A percentile compares a stretch with the other conserved stretches of the same genome.
Evolutionary conservation across 2,888 invertebrate genomes (phyloP).

Genomic region (Pycnomerus fuliginosus): DNA sequence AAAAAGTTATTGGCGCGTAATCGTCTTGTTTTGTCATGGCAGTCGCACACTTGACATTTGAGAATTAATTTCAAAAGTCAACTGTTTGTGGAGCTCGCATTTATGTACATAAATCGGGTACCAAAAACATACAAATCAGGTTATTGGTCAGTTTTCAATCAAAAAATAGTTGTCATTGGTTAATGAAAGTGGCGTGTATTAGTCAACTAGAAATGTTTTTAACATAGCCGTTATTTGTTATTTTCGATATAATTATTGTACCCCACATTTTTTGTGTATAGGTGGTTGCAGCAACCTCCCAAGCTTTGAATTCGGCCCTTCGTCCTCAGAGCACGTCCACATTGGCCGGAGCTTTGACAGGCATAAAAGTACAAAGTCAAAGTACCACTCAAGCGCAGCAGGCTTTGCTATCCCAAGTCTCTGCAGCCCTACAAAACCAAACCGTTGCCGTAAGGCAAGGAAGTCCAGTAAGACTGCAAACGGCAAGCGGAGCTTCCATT

Average conservation of each 20-base stretch:
- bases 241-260: neutral
- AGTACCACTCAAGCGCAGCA: conserved; percentile 53
- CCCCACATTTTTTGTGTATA: conserved; percentile 37
- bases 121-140: too few species aligned
- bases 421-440: conserved; percentile 58
- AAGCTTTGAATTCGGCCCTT: conserved; percentile 54
- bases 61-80: too few species aligned
- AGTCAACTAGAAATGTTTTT: too few species aligned
- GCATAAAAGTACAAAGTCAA: conserved; percentile 55
- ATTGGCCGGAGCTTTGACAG: conserved; percentile 52
- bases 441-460: conserved; percentile 53
- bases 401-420: conserved; percentile 58
- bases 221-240: too few species aligned
- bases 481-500: conserved; percentile 53
- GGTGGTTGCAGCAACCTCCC: conserved; percentile 61
- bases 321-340: conserved; percentile 54
- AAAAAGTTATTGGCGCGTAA: too few species aligned
- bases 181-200: too few species aligned
- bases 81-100: too few species aligned
- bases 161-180: too few species aligned
- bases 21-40: too few species aligned
- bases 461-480: conserved; percentile 62
- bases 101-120: too few species aligned
- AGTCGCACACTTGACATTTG: too few species aligned
- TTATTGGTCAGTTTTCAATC: too few species aligned